Base-by-base conservation (phyloP, 1,140 invertebrate genomes). In the Galleria mellonella region DNA sequence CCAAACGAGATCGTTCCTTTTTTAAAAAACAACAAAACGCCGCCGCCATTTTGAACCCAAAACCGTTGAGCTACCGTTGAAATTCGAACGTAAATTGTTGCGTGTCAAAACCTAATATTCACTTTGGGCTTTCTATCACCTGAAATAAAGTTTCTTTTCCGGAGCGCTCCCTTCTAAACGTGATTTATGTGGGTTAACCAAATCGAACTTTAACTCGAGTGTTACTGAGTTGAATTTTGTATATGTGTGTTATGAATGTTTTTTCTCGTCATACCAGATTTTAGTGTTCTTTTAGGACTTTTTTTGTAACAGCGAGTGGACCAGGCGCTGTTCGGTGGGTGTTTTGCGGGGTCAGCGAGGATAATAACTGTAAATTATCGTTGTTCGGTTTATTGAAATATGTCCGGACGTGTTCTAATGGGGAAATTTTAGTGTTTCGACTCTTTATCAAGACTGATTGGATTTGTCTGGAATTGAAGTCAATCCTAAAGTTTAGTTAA, bases 321-420 rank as follows among this genome's bases (percentile, higher is more conserved):
- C 55, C 65, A 57, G 65, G 62, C 72, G 63, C 62, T 67, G 65
- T 75, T 67, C 73, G 60, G 78, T 83, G 78, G 77, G 77, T 82
- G 78, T 83, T 83, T 82, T 76, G 78, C 81, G 78, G 81, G 81
- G 78, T 83, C 78, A 84, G 59, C 59, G 72, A 68, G 64, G 78
- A 75, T 84, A 83, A 84, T 84, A 83, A 83, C 78, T 74, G 81
- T 83, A 83, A 84, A 83, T 84, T 84, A 83, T 79, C 68, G 73
- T 74, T 70, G 67, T 69, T 71, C 63, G 63, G 51, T 67, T 82
- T 84, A 84, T 83, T 84, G 76, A 84, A 83, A 81, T 77, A 63
- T 57, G 72, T 62, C 43, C 52, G 64, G 72, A 73, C 71, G 58
- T 55, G 58, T 71, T 70, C 72, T 76, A 82, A 81, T 75, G 70